Evolutionary conservation across 2,797 vertebrate species (phyloP).

Genomic region (Diglossa cyanea): DNA sequence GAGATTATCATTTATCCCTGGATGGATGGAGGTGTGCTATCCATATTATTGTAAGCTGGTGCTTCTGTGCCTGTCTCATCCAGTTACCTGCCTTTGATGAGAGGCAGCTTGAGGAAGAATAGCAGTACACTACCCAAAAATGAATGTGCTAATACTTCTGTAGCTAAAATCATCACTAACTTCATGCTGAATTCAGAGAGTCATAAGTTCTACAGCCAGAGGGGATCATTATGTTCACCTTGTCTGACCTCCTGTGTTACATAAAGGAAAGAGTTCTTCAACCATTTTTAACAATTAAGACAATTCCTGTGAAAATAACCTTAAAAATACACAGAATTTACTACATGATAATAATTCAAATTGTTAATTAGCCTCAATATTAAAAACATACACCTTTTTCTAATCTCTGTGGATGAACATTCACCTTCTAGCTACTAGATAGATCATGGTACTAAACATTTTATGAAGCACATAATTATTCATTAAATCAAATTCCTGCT

Average conservation of each 20-base stretch:
- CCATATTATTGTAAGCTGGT: background rate
- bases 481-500: background rate
- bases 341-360: background rate
- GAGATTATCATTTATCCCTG: background rate
- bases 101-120: background rate
- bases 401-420: background rate
- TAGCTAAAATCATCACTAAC: background rate
- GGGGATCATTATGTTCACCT: background rate
- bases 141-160: background rate
- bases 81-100: background rate
- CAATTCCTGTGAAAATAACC: background rate
- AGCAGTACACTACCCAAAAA: background rate
- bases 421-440: background rate
- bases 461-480: background rate
- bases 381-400: background rate
- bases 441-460: background rate
- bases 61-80: background rate
- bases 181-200: background rate
- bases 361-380: background rate
- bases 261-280: background rate
- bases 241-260: background rate
- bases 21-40: background rate
- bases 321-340: background rate
- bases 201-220: background rate
- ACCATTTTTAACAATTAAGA: background rate